Evolutionary conservation across 1,140 invertebrate genomes (phyloP), one percentile per base, ranked within the genome.

Genomic region (Bacillus rossius): DNA sequence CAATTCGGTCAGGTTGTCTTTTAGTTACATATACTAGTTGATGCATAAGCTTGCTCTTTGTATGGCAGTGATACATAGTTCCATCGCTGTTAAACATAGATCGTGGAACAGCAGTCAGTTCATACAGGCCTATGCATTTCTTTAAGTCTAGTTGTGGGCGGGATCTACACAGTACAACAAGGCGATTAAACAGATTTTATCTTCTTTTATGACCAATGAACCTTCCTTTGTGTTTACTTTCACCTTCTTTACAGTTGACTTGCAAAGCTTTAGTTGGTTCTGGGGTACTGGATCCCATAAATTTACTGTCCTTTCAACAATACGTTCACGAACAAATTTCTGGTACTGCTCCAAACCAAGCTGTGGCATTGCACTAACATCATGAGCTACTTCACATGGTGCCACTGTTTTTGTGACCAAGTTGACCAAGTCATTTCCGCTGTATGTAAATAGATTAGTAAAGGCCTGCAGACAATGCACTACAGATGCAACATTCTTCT

Each of bases 321-420:
- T 53, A 14, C 20, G 20, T 53, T 53, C 51, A 53, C 10, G 13
- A 53, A 53, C 20, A 38, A 53, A 40, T 40, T 53, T 53, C 10
- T 53, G 10, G 10, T 53, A 53, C 20, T 53, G 22, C 23, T 26
- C 22, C 4, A 53, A 38, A 53, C 51, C 8, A 53, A 26, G 13
- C 17, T 53, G 23, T 53, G 51, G 51, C 51, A 50, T 50, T 16
- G 7, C 3, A 22, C 16, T 23, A n/a, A 50, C 48, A 50, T 50
- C 48, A 50, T 50, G 48, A 17, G 16, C 34, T 7, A 50, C 48
- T 19, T 50, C 48, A 50, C 20, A 16, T 50, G 48, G 48, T 20
- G 3, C 48, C 22, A 50, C 13, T 23, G 13, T 50, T 26, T 23
- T n/a, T n/a, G n/a, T n/a, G n/a, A n/a, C n/a, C n/a, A n/a, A n/a